Conservation (phyloP, 2,113 vertebrate genomes). For the Oophaga pumilio region DNA sequence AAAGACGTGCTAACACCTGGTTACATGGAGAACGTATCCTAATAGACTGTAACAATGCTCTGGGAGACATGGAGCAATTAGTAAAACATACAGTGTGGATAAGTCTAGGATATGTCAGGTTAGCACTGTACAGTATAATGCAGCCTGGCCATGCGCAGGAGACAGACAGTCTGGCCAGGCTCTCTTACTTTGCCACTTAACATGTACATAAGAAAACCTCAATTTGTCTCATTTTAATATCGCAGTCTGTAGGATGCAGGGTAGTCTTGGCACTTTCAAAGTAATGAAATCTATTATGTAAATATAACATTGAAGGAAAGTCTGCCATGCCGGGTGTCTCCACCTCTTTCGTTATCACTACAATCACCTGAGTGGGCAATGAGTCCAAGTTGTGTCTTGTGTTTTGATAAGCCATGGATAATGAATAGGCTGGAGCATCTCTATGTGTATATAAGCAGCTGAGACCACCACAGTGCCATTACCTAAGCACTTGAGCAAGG, state of each 20-base stretch:
- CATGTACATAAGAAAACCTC: constrained; percentile 59
- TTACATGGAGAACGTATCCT: constrained; percentile 55
- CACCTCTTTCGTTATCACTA: constrained; percentile 64
- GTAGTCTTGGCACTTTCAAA: constrained; percentile 23
- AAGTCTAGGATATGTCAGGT: constrained; percentile 64
- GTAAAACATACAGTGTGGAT: constrained; percentile 68
- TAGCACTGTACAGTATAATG: constrained; percentile 66
- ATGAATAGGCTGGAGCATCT: constrained; percentile 61
- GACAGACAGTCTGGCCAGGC: constrained; percentile 69
- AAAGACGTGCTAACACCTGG: constrained; percentile 54
- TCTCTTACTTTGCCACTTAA: constrained; percentile 61
- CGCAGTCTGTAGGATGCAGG: constrained; percentile 48
- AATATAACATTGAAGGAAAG: constrained; percentile 44
- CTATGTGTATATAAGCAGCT: constrained; percentile 62
- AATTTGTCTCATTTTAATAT: constrained; percentile 66
- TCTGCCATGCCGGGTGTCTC: constrained; percentile 54
- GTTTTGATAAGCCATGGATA: constrained; percentile 67
- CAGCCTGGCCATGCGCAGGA: constrained; percentile 64
- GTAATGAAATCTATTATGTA: constrained; percentile 30
- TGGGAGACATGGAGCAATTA: constrained; percentile 67
- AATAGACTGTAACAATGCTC: constrained; percentile 60
- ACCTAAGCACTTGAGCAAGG: not conserved
- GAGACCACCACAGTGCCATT: constrained; percentile 11
- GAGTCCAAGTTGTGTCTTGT: constrained; percentile 62
- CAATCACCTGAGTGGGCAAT: constrained; percentile 64